Evolutionary conservation across 1,140 invertebrate species (phyloP), one percentile per base, ranked within the genome.

Genomic region (Aporrectodea caliginosa): DNA sequence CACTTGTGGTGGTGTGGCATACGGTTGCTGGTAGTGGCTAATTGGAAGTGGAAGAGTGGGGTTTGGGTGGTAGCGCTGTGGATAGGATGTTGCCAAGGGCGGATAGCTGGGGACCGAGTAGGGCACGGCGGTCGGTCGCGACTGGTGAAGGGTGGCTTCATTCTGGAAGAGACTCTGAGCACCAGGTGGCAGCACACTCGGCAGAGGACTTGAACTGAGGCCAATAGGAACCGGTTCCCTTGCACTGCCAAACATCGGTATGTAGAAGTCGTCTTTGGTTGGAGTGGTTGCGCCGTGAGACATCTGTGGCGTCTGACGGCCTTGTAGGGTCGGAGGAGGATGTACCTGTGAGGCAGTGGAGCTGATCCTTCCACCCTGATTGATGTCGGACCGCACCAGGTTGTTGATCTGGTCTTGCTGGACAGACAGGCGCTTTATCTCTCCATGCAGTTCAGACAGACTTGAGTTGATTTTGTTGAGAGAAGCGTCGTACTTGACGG

Each of bases 391-490:
- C 16, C n/a, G 32, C 58, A 86, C 81, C 73, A 92, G 89, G 33
- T 92, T 91, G 82, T 93, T 92, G 75, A 93, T 93, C 89, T 95
- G 94, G 86, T 92, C 93, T 86, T 97, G 94, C 87, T 97, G 94
- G 78, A 91, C 92, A 69, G 94, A 92, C 73, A 97, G 89, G 81
- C 94, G 91, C 88, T 95, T 93, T 85, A 98, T 95, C 88, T 98
- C 95, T 80, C 92, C 92, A 89, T 97, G 94, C 85, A 97, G 93
- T 89, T 97, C 95, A 84, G 93, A 93, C 83, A 97, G 91, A 90
- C 93, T 96, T 88, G 90, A 93, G 90, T 96, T 96, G 92, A 97
- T 94, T 92, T 93, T 93, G 84, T 94, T 91, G 84, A 94, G 92
- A 32, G 93, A 94, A 27, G 35, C 82, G 77, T n/a, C 79, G 77